Conservation (phyloP, 1,140 invertebrate genomes). For the Varroa destructor region DNA sequence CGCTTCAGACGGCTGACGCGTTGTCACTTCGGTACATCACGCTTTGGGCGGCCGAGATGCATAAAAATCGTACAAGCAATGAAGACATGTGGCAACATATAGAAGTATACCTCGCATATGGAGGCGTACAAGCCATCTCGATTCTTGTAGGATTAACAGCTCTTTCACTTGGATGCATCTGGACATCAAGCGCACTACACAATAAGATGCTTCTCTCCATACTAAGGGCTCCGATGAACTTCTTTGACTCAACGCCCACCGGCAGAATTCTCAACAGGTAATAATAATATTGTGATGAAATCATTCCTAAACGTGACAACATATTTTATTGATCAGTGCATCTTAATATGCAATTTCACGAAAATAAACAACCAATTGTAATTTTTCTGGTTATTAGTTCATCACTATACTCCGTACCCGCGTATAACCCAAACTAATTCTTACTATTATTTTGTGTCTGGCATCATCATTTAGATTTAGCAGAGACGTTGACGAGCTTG, state of each 20-base stretch:
- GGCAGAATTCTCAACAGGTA: constrained; percentile 36
- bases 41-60: background rate
- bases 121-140: background rate
- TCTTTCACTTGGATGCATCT: constrained; percentile 64
- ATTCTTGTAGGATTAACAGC: constrained; percentile 38
- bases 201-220: constrained; percentile 60
- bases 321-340: no score
- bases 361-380: no score
- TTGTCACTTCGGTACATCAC: constrained; percentile 6
- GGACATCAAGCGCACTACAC: constrained; percentile 62
- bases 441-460: background rate
- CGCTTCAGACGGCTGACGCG: background rate
- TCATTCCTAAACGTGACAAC: no score
- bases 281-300: background rate
- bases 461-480: background rate
- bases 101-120: constrained; percentile 5
- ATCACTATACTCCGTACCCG: no score
- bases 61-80: background rate
- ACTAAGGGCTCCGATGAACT: constrained; percentile 40
- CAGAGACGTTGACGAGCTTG: constrained; percentile 17
- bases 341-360: no score
- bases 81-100: constrained; percentile 8
- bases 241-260: constrained; percentile 41
- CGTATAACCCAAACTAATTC: no score
- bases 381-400: no score